Evolutionary conservation across 2,797 vertebrate genomes (phyloP), one percentile per base, ranked within the genome.

Genomic region (Corythornis leucogaster): DNA sequence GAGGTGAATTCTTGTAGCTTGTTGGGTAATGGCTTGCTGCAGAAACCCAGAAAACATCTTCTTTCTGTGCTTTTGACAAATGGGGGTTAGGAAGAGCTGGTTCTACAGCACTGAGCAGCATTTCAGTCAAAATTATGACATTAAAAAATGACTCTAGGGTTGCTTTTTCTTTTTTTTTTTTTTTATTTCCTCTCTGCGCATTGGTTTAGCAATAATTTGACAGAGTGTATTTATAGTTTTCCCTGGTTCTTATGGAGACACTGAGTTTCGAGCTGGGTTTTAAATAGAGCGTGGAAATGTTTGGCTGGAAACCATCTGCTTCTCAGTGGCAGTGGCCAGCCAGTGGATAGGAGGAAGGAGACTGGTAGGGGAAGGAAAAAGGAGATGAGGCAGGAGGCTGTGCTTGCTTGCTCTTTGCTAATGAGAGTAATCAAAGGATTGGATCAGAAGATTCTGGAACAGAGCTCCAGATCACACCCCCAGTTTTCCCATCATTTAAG

Each of bases 301-400:
- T 91, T 90, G 71, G 38, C 80, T 93, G 77, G 88, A 69, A 94
- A 80, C 76, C 73, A 67, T 80, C 84, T 93, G 84, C 78, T 87
- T n/a, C 69, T 89, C 54, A 42, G 67, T 1, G 6, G 50, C 62
- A 80, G 35, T 91, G 90, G 82, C 92, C 74, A 70, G 74, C 85
- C 1, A 0, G 57, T 61, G 88, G 55, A 53, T 9, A 33, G 77
- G 17, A 51, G 42, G 26, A 66, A 67, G 38, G 70, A 76, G 30
- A 6, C 25, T 40, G 15, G 10, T 1, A 88, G 45, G 59, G 58
- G 64, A 81, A 88, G 55, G 71, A 9, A 57, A 28, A 63, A 25
- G 76, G 81, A 53, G 33, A 84, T 35, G n/a, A 75, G 78, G 54
- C 0, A 1, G 80, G 61, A 90, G 33, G 30, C 68, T n/a, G 8